Evolutionary conservation across 1,140 invertebrate genomes (phyloP).

Genomic region (Mizuhopecten yessoensis): DNA sequence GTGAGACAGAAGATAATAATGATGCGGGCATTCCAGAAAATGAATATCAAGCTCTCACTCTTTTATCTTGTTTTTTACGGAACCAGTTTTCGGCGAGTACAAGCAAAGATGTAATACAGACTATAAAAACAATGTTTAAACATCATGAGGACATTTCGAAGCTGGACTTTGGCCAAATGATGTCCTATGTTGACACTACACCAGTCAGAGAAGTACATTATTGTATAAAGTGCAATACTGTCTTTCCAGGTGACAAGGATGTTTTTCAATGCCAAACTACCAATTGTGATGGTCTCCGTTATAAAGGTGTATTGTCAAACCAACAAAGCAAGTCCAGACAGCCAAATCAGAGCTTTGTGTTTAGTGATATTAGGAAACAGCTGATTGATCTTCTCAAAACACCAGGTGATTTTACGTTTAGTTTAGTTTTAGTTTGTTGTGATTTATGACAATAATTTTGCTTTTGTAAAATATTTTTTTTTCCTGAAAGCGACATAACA

Average conservation of each 20-base stretch:
- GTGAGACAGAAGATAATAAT: background rate
- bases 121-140: constrained; percentile 47
- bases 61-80: constrained; percentile 47
- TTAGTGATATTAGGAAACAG: constrained; percentile 56
- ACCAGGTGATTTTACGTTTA: constrained; percentile 50
- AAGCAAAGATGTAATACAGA: constrained; percentile 54
- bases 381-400: constrained; percentile 52
- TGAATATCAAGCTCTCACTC: constrained; percentile 44
- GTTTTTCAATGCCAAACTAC: constrained; percentile 42
- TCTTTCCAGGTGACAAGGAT: constrained; percentile 51
- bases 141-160: constrained; percentile 20
- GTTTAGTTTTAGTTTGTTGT: background rate
- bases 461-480: background rate
- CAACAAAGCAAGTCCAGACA: constrained; percentile 49
- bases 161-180: constrained; percentile 52
- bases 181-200: constrained; percentile 51
- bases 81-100: constrained; percentile 55
- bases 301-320: constrained; percentile 37
- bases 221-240: constrained; percentile 52
- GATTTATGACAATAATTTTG: background rate
- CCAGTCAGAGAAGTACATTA: constrained; percentile 57
- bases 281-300: constrained; percentile 53
- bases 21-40: constrained; percentile 37
- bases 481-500: background rate
- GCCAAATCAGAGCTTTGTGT: constrained; percentile 57